These are phyloP conservation scores for Andrena praecox DNA, from an alignment of 2,888 invertebrate species.

Conservation along the genomic window DNA sequence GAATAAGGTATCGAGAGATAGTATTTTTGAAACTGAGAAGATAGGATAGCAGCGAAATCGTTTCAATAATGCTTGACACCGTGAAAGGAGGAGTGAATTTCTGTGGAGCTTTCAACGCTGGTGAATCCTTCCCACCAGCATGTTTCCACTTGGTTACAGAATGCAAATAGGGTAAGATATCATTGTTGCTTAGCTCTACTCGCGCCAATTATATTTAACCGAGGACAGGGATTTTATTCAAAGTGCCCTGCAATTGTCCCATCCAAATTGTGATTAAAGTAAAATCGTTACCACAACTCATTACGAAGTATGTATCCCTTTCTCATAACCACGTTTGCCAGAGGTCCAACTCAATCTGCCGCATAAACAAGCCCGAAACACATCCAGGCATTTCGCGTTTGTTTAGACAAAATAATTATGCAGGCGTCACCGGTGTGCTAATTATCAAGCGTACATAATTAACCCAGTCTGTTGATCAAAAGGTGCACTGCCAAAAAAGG, in stretches of 20 bases:
- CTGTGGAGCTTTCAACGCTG: neutral
- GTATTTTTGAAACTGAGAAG: conserved; percentile 6
- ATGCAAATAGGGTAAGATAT: neutral
- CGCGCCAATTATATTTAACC: neutral
- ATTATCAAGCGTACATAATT: conserved; percentile 4
- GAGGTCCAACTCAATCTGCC: neutral
- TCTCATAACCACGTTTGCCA: neutral
- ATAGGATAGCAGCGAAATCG: conserved; percentile 1
- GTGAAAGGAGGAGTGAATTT: neutral
- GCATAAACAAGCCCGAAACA: neutral
- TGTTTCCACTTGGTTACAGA: neutral
- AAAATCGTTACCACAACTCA: neutral
- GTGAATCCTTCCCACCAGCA: neutral
- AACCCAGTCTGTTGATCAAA: neutral
- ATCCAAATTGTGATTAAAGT: neutral
- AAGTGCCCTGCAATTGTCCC: neutral
- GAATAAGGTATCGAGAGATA: neutral
- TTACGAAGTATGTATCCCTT: neutral
- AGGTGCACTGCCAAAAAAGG: neutral
- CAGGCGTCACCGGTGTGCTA: neutral
- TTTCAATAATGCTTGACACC: neutral
- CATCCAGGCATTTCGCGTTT: conserved; percentile 3
- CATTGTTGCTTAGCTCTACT: too few relatives aligned
- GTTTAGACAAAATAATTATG: conserved; percentile 13
- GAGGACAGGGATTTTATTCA: neutral